Base-by-base conservation (phyloP, 2,113 vertebrate species). In the Dicrurus megarhynchus region DNA sequence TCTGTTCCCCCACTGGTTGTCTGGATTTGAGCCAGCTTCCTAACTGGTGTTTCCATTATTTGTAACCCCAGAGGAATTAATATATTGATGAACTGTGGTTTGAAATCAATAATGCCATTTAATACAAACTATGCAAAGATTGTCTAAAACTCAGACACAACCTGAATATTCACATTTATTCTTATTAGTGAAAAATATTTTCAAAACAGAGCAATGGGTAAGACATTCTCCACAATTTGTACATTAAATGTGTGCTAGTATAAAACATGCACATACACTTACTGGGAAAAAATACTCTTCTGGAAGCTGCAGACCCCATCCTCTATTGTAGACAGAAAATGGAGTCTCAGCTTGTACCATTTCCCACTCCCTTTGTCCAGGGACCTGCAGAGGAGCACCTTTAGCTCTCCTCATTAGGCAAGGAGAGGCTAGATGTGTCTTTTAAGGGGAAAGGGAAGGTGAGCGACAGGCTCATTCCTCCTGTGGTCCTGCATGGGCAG, bases 211-310 rank as follows among this genome's bases (percentile, higher is more conserved):
- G n/a, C 19, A 77, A 22, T 17, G 3, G 13, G 9, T 59, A 61
- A 69, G 44, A 42, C 90, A 61, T 6, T 33, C 32, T 73, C 30
- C 11, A 16, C 8, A 24, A 22, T 74, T 59, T 35, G 16, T 53
- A 33, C 0, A 0, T 57, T 68, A 44, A 41, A 35, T n/a, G 2
- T 55, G 18, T 61, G 37, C 13, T 35, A 5, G 23, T 53, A 21
- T 57, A 65, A 65, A 85, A 39, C 21, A 37, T 6, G 13, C 20
- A 7, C 18, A 26, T 56, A 9, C 5, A 41, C 17, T 57, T 79
- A 33, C n/a, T 30, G 21, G 41, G 42, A 83, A 85, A 10, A 5
- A 19, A 7, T 10, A 33, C 6, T 6, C 19, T 35, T 87, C 28
- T 73, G 50, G 57, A 84, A 76, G 11, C 3, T 91, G 39, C 71